Evolutionary conservation across 2,888 invertebrate species (phyloP).

Genomic region (Tupiocoris notatus): DNA sequence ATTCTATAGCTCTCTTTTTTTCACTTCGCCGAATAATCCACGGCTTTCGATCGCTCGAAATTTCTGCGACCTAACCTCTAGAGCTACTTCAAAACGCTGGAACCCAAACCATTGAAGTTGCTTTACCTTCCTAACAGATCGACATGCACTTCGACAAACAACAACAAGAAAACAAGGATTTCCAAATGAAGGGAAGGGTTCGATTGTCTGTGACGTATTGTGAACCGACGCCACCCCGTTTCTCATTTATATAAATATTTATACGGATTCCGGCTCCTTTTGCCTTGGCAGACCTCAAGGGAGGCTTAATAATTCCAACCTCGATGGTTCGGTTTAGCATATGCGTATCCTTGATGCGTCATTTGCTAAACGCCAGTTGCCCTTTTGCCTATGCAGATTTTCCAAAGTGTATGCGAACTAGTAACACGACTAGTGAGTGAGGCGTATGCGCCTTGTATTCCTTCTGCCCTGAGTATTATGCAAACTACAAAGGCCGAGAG

Average conservation of each 20-base stretch:
- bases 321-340: neutral
- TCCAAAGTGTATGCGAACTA: neutral
- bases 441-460: neutral
- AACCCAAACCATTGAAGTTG: no score
- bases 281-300: neutral
- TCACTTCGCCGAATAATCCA: no score
- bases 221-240: neutral
- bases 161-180: neutral
- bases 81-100: no score
- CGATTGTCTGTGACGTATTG: neutral
- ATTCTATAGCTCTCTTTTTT: no score
- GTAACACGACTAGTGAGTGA: neutral
- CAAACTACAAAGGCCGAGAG: neutral
- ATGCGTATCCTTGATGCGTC: neutral
- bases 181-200: neutral
- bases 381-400: neutral
- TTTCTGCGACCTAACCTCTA: no score
- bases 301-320: neutral
- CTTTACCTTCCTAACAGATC: no score
- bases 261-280: neutral
- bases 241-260: neutral
- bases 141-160: neutral
- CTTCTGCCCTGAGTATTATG: neutral
- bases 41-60: no score
- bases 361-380: neutral